Percentiles rank a stretch among this genome's conserved stretches.
phyloP scores from a whole-genome alignment of 92 coral and sea anemone genomes.

The Paragorgia papillata region DNA sequence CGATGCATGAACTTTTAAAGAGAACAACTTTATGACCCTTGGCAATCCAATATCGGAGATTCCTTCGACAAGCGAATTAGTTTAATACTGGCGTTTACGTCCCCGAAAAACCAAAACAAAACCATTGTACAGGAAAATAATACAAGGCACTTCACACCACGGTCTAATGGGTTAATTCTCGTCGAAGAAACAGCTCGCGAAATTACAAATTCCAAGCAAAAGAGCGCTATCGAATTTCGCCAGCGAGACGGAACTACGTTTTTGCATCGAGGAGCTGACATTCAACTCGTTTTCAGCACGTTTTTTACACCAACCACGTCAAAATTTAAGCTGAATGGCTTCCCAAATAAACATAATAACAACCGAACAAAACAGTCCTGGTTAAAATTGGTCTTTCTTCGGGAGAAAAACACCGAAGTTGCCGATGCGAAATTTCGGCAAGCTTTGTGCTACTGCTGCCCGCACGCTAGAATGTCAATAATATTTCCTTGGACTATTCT shows the following conservation, averaged over 20 bases:
- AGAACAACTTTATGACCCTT: conserved; percentile 7
- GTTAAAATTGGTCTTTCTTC: too few species aligned
- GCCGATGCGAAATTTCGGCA: background rate
- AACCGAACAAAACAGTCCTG: background rate
- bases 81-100: too few species aligned
- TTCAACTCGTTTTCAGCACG: background rate
- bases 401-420: background rate
- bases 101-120: too few species aligned
- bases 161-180: too few species aligned
- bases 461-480: background rate
- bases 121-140: too few species aligned
- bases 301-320: background rate
- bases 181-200: too few species aligned
- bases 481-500: background rate
- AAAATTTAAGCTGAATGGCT: background rate
- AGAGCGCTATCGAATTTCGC: too few species aligned
- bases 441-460: background rate
- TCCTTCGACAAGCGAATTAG: too few species aligned
- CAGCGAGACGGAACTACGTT: too few species aligned
- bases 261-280: too few species aligned
- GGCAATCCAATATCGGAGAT: background rate
- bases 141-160: too few species aligned
- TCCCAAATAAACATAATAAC: background rate
- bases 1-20: conserved; percentile 2
- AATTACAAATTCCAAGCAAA: too few species aligned